Evolutionary conservation across 2,888 invertebrate genomes (phyloP), one percentile per base, ranked within the genome.

Genomic region (Hanleya hanleyi): DNA sequence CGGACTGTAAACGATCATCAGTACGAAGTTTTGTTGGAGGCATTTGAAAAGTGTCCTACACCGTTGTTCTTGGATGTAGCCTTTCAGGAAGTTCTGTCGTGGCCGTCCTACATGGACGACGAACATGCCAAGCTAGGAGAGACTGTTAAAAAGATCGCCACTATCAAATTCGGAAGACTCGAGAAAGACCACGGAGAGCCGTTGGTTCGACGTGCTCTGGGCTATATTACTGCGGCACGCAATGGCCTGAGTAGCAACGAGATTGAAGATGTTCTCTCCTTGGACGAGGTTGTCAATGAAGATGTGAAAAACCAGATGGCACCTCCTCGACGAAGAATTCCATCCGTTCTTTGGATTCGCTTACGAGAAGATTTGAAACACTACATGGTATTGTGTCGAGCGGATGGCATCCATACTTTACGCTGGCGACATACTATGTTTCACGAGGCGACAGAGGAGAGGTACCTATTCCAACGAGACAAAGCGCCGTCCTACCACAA

Each of bases 211-310:
- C 76, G 89, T 73, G 93, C 95, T 69, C 91, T 96, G 47, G 93
- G 95, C 1, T 92, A 96, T 75, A 91, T 96, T 73, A 93, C 95
- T 0, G 94, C 95, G 2, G 93, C 96, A 7, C 93, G 95, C 70
- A 93, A 94, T 87, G 96, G 96, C 1, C 92, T 96, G 62, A 94
- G 94, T 29, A 95, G 95, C 86, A 94, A 94, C 4, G 96, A 97
- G 92, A 94, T 95, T 89, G 91, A 95, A 84, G 95, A 91, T 71
- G 76, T 91, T 2, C 80, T 91, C 32, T 90, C 90, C 1, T 81
- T 91, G 41, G 91, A 91, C 71, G 90, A 87, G 15, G 81, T 77
- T 26, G 84, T 85, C 0, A 86, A 85, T 83, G 83, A 82, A 22
- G 86, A 86, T 33, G 78, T 86, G 18, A 66, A 74, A 29, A 67